These are phyloP conservation scores for Formica selysi DNA, from an alignment of 1,140 invertebrate genomes.

Conservation along the genomic window DNA sequence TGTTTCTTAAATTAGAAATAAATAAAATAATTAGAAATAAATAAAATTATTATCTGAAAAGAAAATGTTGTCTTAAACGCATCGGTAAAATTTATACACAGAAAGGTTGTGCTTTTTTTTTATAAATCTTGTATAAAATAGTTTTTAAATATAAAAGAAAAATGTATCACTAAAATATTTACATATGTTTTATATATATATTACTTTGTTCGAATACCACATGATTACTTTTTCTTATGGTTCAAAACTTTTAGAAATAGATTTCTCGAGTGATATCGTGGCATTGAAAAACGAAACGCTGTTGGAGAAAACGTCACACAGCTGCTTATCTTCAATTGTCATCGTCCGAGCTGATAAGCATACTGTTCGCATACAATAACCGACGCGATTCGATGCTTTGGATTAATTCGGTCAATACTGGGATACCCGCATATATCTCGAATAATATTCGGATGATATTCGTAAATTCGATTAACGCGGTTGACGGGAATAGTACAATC, in stretches of 20 bases:
- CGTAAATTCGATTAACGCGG: neutral
- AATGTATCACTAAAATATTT: neutral
- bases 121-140: too few relatives aligned
- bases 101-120: too few relatives aligned
- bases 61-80: neutral
- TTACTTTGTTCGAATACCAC: neutral
- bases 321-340: conserved; percentile 19
- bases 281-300: neutral
- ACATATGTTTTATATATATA: neutral
- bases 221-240: neutral
- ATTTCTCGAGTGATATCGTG: neutral
- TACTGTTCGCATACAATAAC: neutral
- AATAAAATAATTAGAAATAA: too few relatives aligned
- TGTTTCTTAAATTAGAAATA: too few relatives aligned
- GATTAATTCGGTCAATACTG: neutral
- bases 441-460: neutral
- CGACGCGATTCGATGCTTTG: neutral
- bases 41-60: neutral
- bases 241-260: neutral
- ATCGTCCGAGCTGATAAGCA: neutral
- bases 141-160: neutral
- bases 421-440: neutral
- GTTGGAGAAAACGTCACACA: neutral
- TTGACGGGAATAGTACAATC: neutral
- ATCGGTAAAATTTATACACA: too few relatives aligned